Conservation (phyloP, 2,113 vertebrate genomes). For the Clarias macrocephalus region DNA sequence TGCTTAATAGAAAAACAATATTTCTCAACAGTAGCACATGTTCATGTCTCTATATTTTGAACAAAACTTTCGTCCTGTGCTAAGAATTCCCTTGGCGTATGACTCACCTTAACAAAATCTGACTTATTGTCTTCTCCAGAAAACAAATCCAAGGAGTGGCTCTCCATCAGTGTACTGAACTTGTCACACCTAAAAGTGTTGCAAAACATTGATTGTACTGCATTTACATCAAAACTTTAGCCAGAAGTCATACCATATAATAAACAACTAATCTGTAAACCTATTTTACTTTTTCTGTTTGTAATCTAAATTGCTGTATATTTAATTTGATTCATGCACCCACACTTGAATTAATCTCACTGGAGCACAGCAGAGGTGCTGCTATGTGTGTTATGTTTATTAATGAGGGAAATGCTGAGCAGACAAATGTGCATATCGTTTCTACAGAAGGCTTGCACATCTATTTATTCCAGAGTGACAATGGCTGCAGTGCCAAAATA, state of each 20-base stretch:
- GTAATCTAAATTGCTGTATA: neutral
- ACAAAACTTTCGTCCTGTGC: neutral
- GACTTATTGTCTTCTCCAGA: conserved; percentile 37
- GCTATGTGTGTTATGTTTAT: conserved; percentile 38
- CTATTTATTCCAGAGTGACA: conserved; percentile 8
- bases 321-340: conserved; percentile 12
- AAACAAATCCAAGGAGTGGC: conserved; percentile 20
- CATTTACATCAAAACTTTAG: neutral
- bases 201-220: neutral
- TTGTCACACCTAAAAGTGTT: conserved; percentile 22
- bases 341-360: neutral
- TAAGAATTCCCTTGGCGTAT: neutral
- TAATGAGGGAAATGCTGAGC: conserved; percentile 23
- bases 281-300: neutral
- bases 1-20: neutral
- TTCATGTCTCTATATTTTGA: neutral
- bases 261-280: neutral
- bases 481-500: neutral
- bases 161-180: conserved; percentile 17
- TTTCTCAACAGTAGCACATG: neutral
- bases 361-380: conserved; percentile 13
- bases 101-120: conserved; percentile 35
- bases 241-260: neutral
- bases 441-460: neutral
- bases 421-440: neutral